Base-by-base conservation (phyloP, 1,140 invertebrate species). In the Calephelis nemesis region DNA sequence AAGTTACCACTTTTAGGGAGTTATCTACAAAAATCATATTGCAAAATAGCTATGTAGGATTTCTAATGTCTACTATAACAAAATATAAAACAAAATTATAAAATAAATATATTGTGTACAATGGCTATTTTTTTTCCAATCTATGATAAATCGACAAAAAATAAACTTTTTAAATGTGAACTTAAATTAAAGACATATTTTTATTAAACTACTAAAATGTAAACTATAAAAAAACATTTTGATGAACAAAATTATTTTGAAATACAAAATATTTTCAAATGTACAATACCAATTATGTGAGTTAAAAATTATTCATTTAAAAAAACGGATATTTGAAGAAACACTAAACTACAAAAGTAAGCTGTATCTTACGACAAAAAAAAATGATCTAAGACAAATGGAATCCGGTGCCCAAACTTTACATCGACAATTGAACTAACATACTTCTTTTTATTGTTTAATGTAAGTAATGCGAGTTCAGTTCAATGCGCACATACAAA, bases 1-100 rank as follows among this genome's bases (percentile, higher is more conserved):
- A 90, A 77, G 74, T 83, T 88, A 90, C 88, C 88, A 90, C 88
- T 87, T 90, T 90, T 78, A 82, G 74, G 83, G 84, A 85, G 81
- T 78, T 73, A 77, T 81, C 79, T 82, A 81, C 69, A 50, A 75
- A 76, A 42, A 1, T 4, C 30, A 58, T n/a, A 11, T 30, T 30
- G 30, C 52, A 30, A 58, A 58, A 39, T 58, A 30, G 52, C 52
- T 30, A 58, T 30, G 15, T 5, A 54, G 50, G 50, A 19, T 54
- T 12, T 50, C 50, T 54, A 54, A 19, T 19, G 15, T 54, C 50
- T 54, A 54, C 52, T 58, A 11, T 5, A 58, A 58, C 7, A 58
- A 58, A 11, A 58, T 30, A 30, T 2, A 19, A 19, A 54, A 13
- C 30, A 54, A 10, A 54, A 54, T 49, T 12, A 12, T 49, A 12